These are phyloP conservation scores for Plutomurus gul DNA, from an alignment of 1,140 invertebrate species.

Conservation along the genomic window DNA sequence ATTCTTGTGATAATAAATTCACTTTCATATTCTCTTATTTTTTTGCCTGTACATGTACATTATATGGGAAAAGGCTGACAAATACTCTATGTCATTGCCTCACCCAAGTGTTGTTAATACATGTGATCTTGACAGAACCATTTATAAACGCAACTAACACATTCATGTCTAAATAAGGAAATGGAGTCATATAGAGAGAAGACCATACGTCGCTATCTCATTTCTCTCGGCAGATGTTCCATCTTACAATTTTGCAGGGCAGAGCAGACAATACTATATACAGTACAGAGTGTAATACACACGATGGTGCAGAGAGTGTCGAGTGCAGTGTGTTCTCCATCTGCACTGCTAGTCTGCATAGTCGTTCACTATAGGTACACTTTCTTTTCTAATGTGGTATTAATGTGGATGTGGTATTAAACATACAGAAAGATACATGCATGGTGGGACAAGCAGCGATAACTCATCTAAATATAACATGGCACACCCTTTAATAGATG, in stretches of 20 bases:
- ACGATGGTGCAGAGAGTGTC: no score
- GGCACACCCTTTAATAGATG: constrained; percentile 7
- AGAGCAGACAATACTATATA: no score
- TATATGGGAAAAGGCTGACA: neutral
- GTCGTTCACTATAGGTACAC: no score
- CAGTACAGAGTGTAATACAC: no score
- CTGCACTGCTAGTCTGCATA: no score
- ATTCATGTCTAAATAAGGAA: constrained; percentile 8
- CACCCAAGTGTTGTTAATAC: neutral
- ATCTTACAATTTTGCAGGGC: neutral
- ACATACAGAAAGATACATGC: no score
- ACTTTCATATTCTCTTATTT: neutral
- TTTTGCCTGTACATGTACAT: neutral
- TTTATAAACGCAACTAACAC: neutral
- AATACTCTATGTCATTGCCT: neutral
- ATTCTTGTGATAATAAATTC: neutral
- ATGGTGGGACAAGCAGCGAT: neutral
- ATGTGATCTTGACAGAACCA: neutral
- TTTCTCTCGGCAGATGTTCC: neutral
- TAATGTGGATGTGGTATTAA: neutral
- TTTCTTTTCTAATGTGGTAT: no score
- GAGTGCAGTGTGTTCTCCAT: no score
- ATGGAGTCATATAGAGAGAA: no score
- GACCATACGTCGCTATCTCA: no score
- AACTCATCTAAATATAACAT: neutral